A percentile compares a stretch with the other conserved stretches of the same genome.
phyloP scores from a whole-genome alignment of 1,140 invertebrate species.

The Venustaconcha ellipsiformis region DNA sequence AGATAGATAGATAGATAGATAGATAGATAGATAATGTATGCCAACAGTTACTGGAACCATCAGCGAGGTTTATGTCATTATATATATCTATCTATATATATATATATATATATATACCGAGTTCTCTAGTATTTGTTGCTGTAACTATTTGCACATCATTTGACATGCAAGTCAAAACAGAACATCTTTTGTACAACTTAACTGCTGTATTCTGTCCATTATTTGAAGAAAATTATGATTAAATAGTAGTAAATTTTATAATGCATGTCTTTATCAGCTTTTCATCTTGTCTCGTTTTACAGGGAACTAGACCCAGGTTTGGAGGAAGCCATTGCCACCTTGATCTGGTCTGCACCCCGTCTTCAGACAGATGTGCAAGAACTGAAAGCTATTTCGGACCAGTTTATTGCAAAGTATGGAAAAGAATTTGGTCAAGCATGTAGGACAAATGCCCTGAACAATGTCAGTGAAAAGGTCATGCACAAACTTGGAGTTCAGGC shows the following conservation, averaged over 20 bases:
- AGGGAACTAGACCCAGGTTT: conserved; percentile 94
- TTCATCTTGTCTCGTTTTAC: conserved; percentile 4
- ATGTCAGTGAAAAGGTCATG: conserved; percentile 94
- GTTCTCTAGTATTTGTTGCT: too few species aligned
- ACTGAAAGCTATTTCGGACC: conserved; percentile 92
- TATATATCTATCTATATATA: neutral
- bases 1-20: too few species aligned
- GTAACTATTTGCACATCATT: too few species aligned
- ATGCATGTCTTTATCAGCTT: neutral
- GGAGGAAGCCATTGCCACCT: conserved; percentile 93
- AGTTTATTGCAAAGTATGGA: conserved; percentile 93
- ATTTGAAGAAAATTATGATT: too few species aligned
- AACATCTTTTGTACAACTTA: too few species aligned
- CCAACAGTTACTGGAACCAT: too few species aligned
- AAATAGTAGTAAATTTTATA: neutral
- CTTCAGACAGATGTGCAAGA: conserved; percentile 73
- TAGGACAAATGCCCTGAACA: conserved; percentile 71
- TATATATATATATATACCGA: neutral
- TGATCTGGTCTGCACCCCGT: conserved; percentile 97
- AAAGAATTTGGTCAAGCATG: conserved; percentile 82
- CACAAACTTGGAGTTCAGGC: conserved; percentile 96
- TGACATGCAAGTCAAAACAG: too few species aligned
- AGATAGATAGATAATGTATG: too few species aligned
- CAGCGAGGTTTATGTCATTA: neutral
- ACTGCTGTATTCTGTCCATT: too few species aligned